These are phyloP conservation scores for Rhadina sibilatrix DNA, from an alignment of 2,113 vertebrate genomes.

Conservation along the genomic window DNA sequence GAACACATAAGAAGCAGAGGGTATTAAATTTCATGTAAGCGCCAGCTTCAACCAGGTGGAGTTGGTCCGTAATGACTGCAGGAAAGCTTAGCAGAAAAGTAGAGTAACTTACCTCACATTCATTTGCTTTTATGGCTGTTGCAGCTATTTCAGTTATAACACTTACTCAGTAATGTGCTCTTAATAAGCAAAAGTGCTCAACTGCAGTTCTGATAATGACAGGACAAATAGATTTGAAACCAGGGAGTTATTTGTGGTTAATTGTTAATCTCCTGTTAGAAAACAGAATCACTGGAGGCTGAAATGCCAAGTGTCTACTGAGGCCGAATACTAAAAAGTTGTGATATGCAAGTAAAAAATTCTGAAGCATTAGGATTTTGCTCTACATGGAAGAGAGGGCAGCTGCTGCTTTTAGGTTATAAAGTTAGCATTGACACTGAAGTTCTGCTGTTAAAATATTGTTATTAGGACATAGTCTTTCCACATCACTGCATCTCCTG, in stretches of 20 bases:
- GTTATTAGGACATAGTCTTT: not conserved
- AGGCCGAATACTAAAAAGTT: not conserved
- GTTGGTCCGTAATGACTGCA: not conserved
- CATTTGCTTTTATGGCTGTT: slow-evolving; percentile 55
- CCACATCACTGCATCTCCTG: not conserved
- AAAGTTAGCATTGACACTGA: not conserved
- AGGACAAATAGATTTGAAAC: slow-evolving; percentile 32
- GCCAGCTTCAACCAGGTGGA: slow-evolving; percentile 8
- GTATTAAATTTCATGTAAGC: not conserved
- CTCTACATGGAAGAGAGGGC: not conserved
- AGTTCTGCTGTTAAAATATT: not conserved
- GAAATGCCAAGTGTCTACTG: not conserved
- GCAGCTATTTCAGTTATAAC: slow-evolving; percentile 36
- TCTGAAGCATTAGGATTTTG: not conserved
- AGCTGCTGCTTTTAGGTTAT: not conserved
- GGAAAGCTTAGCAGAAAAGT: not conserved
- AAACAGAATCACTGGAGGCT: not conserved
- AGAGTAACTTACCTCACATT: not conserved
- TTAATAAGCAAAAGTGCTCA: slow-evolving; percentile 37
- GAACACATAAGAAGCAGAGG: not conserved
- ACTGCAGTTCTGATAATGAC: slow-evolving; percentile 11
- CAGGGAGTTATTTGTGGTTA: slow-evolving; percentile 54
- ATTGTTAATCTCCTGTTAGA: slow-evolving; percentile 58
- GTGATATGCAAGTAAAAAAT: not conserved
- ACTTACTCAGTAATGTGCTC: slow-evolving; percentile 17